Base-by-base conservation (phyloP, 2,888 invertebrate species). In the Tortricodes alternella region DNA sequence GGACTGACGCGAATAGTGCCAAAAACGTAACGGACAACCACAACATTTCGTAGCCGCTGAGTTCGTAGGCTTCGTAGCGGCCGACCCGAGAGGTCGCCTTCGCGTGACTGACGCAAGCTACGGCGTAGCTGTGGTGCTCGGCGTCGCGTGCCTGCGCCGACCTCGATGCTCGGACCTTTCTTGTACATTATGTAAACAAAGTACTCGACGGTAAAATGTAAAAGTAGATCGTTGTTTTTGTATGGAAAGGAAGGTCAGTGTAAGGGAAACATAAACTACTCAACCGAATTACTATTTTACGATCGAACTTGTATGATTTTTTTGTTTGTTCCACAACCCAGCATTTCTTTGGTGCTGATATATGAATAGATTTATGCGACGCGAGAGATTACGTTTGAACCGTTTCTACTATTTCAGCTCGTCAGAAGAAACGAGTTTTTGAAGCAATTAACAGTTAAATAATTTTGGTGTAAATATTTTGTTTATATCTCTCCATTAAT, bases 41-140 rank as follows among this genome's bases (percentile, higher is more conserved):
- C 70, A 84, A 87, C 89, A 89, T 88, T 76, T 74, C 83, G 85
- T 78, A 71, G 77, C 68, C 59, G 62, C 70, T 74, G 71, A 66
- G 71, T 58, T 76, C 67, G 51, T 50, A 58, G 61, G 53, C 66
- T 62, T 65, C 76, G 84, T 83, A 83, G 79, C 79, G 73, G 64
- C 59, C 75, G 74, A 67, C 78, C 75, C 79, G 76, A 76, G 71
- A 70, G 68, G 68, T 70, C 66, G 80, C 76, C 67, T 74, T 83
- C 81, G 85, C 87, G 85, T 83, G 85, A 89, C 89, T 89, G 86
- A 83, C 86, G 85, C 83, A 77, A 71, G 68, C 78, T 75, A 60
- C 62, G 63, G 48, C 37, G 29, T 39, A 44, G 44, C 23, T 27
- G 24, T 63, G 52, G 48, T 67, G 63, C 64, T 66, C 71, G 69